Percentiles rank a stretch among this genome's conserved stretches.
Conservation (phyloP, 2,113 vertebrate species). For the Hiodon alosoides region DNA sequence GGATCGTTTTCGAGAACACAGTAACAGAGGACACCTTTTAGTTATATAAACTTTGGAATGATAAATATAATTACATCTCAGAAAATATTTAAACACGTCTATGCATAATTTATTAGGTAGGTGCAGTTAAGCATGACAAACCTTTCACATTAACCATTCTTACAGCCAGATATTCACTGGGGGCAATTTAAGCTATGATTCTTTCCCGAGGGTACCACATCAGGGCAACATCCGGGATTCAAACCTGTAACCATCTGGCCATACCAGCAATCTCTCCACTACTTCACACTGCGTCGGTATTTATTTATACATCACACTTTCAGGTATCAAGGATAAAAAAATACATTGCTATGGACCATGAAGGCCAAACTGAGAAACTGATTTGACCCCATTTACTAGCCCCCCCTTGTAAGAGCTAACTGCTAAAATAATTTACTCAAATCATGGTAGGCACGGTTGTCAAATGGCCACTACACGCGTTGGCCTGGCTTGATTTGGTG, state of each 20-base stretch:
- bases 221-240: background rate
- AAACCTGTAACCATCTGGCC: conserved; percentile 5
- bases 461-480: conserved; percentile 6
- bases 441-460: conserved; percentile 1
- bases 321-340: background rate
- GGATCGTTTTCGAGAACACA: background rate
- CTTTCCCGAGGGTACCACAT: background rate
- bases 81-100: background rate
- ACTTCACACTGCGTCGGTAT: background rate
- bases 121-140: background rate
- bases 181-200: background rate
- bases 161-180: background rate
- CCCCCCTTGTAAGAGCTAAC: conserved; percentile 2
- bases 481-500: background rate
- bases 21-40: background rate
- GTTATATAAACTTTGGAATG: background rate
- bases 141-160: background rate
- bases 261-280: too few species aligned
- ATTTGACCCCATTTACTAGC: background rate
- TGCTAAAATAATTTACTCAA: conserved; percentile 16
- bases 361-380: background rate
- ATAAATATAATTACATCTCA: background rate
- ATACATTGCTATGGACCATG: conserved; percentile 2
- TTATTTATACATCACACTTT: background rate
- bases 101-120: background rate